A percentile compares a stretch with the other conserved stretches of the same genome.
phyloP scores from a whole-genome alignment of 2,797 vertebrate species.

The Chloroceryle inda region DNA sequence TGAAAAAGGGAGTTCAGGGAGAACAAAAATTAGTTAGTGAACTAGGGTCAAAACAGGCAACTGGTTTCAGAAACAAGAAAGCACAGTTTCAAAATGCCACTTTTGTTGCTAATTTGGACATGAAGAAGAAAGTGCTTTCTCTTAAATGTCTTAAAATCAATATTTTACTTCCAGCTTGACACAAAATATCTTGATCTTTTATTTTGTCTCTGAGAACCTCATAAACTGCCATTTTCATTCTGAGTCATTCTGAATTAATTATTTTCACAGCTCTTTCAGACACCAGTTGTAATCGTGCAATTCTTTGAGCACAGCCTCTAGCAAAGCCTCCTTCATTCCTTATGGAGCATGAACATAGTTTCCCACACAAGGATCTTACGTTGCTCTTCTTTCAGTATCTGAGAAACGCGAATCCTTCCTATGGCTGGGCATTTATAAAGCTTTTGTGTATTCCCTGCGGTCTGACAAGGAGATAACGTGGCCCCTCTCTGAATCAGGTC shows the following conservation, averaged over 20 bases:
- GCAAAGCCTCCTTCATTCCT: not conserved
- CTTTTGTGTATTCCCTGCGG: not conserved
- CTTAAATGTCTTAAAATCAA: not conserved
- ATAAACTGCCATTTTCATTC: not conserved
- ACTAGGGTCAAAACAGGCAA: not conserved
- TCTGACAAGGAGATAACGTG: not conserved
- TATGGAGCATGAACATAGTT: not conserved
- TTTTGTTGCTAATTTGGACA: not conserved
- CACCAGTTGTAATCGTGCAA: not conserved
- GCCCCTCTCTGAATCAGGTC: not conserved
- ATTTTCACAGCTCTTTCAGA: not conserved
- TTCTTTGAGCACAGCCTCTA: not conserved
- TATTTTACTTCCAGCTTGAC: not conserved
- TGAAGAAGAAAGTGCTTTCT: not conserved
- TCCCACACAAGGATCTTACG: rapidly evolving
- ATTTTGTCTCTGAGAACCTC: not conserved
- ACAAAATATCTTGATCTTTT: not conserved
- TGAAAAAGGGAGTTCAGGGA: not conserved
- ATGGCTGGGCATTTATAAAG: not conserved
- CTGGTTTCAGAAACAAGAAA: not conserved
- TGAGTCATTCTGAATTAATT: not conserved
- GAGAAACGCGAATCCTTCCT: not conserved
- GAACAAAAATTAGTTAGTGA: not conserved
- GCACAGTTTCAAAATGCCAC: not conserved
- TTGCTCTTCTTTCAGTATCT: not conserved